A percentile compares a stretch with the other conserved stretches of the same genome.
phyloP scores from a whole-genome alignment of 2,113 vertebrate genomes.

The Tragelaphus buxtoni region DNA sequence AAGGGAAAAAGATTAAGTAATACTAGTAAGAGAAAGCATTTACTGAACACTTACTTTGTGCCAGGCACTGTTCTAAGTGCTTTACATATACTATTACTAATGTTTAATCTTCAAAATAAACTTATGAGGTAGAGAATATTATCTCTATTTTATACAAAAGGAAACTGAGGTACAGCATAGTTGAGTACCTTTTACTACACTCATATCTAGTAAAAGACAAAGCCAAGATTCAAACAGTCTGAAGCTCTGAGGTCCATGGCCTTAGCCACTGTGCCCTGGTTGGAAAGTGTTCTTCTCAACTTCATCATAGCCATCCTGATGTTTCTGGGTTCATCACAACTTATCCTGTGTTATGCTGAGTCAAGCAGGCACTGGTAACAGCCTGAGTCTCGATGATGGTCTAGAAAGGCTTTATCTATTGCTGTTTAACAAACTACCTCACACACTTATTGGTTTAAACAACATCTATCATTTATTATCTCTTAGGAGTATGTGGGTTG shows the following conservation, averaged over 20 bases:
- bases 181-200: not conserved
- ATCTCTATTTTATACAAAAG: not conserved
- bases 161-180: not conserved
- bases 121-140: not conserved
- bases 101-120: not conserved
- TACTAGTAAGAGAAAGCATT: not conserved
- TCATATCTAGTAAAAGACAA: not conserved
- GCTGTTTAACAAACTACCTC: not conserved
- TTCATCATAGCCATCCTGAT: not conserved
- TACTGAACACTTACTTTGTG: not conserved
- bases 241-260: not conserved
- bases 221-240: not conserved
- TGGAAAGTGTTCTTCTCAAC: not conserved
- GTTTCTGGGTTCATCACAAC: not conserved
- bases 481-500: not conserved
- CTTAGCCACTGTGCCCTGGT: not conserved
- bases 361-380: not conserved
- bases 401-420: not conserved
- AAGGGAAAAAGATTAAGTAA: not conserved
- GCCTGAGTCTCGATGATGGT: not conserved
- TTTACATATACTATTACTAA: not conserved
- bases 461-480: not conserved
- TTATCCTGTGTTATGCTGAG: not conserved
- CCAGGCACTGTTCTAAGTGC: not conserved
- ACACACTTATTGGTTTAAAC: not conserved